Conservation (phyloP, 2,888 invertebrate species). For the Ligdia adustata region DNA sequence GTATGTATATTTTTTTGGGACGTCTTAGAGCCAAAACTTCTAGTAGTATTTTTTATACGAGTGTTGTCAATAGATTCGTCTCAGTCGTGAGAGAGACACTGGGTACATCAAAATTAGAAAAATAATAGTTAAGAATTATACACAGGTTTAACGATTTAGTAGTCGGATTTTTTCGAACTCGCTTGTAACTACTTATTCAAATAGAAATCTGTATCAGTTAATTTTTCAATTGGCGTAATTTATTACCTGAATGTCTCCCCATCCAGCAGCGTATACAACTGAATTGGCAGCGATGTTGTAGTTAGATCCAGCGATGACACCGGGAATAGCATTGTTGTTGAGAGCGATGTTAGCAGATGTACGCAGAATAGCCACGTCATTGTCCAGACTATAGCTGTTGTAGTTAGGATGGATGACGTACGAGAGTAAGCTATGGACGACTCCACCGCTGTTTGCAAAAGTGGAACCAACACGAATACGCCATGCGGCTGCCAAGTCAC, state of each 20-base stretch:
- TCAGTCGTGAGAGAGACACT: too few relatives aligned
- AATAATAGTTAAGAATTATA: too few relatives aligned
- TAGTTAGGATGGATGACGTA: constrained; percentile 18
- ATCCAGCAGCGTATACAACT: constrained; percentile 64
- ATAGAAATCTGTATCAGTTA: too few relatives aligned
- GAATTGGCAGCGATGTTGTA: constrained; percentile 52
- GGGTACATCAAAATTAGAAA: too few relatives aligned
- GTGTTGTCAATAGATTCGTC: too few relatives aligned
- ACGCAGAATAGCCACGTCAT: constrained; percentile 54
- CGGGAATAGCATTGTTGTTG: constrained; percentile 40
- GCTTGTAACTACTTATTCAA: too few relatives aligned
- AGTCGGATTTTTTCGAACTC: too few relatives aligned
- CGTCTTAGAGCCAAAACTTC: too few relatives aligned
- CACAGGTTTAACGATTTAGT: too few relatives aligned
- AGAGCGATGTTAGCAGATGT: constrained; percentile 38
- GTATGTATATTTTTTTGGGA: too few relatives aligned
- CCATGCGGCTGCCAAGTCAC: constrained; percentile 37
- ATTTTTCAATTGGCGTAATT: too few relatives aligned
- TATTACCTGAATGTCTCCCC: constrained; percentile 59
- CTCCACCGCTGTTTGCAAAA: constrained; percentile 44
- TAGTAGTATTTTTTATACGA: too few relatives aligned
- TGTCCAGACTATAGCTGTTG: constrained; percentile 26
- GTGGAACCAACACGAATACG: constrained; percentile 43
- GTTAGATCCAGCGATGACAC: constrained; percentile 47
- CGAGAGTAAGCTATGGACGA: constrained; percentile 1